phyloP scores from a whole-genome alignment of 2,113 vertebrate genomes.

The Bos taurus region DNA sequence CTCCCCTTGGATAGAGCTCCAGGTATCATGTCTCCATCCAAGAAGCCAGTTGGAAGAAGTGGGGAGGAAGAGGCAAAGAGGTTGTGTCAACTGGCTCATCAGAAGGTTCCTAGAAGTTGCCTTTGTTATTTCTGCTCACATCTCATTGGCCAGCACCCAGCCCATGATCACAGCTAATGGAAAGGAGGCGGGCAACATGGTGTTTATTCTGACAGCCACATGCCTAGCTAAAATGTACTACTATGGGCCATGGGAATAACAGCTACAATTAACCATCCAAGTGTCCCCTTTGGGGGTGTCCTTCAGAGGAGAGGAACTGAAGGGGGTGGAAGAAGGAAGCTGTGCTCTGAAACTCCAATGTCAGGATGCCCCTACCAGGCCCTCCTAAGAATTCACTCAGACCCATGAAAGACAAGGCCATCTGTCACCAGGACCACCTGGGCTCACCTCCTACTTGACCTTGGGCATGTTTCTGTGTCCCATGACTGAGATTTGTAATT shows the following conservation, averaged over 20 bases:
- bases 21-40: neutral
- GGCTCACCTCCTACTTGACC: neutral
- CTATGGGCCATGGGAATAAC: neutral
- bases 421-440: neutral
- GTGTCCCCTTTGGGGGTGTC: neutral
- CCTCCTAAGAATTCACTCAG: neutral
- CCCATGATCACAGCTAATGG: neutral
- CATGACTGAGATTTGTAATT: neutral
- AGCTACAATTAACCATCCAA: neutral
- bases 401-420: neutral
- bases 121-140: neutral
- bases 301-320: neutral
- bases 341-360: neutral
- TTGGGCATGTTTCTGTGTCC: neutral
- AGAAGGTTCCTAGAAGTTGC: neutral
- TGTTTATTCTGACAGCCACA: neutral
- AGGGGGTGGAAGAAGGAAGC: neutral
- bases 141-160: neutral
- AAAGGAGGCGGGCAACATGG: neutral
- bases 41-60: neutral
- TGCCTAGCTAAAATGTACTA: neutral
- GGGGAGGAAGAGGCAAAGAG: neutral
- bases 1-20: neutral
- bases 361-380: neutral
- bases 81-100: too few relatives aligned